Evolutionary conservation across 2,888 invertebrate species (phyloP).

Genomic region (Epsilonema sp.): DNA sequence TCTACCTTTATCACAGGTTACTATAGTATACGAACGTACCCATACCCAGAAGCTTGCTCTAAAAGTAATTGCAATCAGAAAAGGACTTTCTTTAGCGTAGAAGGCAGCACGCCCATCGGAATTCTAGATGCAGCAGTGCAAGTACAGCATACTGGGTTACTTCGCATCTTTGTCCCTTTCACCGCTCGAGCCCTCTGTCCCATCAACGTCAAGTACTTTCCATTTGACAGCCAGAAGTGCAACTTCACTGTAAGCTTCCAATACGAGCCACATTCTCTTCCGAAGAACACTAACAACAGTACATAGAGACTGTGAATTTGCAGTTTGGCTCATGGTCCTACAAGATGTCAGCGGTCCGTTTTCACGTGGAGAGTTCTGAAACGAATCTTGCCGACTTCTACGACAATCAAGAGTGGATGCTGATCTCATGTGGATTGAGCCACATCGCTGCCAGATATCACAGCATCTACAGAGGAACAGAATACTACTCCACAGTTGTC

Average conservation of each 20-base stretch:
- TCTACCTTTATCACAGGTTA: constrained; percentile 9
- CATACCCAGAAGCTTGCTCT: neutral
- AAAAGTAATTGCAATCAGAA: no score
- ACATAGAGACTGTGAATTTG: no score
- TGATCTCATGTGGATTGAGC: neutral
- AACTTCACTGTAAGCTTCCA: constrained; percentile 3
- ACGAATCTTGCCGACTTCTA: constrained; percentile 25
- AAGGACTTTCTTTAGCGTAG: constrained; percentile 3
- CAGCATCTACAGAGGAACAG: no score
- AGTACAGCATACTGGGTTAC: neutral
- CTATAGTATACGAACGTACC: neutral
- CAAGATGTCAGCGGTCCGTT: constrained; percentile 18
- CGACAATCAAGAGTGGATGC: constrained; percentile 23
- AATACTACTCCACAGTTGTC: constrained; percentile 21
- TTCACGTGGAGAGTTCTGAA: constrained; percentile 18
- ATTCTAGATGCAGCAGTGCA: constrained; percentile 4
- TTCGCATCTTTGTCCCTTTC: constrained; percentile 8
- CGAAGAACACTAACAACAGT: neutral
- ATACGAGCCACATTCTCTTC: no score
- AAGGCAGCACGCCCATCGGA: constrained; percentile 4
- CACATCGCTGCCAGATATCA: constrained; percentile 13
- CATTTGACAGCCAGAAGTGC: constrained; percentile 8
- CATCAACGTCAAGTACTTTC: constrained; percentile 10
- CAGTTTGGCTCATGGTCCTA: constrained; percentile 28
- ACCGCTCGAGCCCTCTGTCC: constrained; percentile 9